Conservation (phyloP, 2,113 vertebrate species). For the Varanus salvator region DNA sequence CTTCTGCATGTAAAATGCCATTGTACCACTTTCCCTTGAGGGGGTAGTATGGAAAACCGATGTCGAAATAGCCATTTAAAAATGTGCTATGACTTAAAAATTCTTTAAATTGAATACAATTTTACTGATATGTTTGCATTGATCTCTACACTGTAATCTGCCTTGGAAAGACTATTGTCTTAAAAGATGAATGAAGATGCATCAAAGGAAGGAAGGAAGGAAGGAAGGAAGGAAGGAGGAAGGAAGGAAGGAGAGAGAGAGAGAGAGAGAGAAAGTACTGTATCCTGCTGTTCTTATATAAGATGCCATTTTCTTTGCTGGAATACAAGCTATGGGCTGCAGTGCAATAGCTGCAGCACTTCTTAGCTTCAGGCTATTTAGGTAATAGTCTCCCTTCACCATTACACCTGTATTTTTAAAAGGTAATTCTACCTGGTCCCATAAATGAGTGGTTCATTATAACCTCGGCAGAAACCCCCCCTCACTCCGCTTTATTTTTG, state of each 20-base stretch:
- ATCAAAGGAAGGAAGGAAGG: too few species aligned
- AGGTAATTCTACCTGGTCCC: neutral
- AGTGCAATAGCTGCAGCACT: neutral
- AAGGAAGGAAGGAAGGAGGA: too few species aligned
- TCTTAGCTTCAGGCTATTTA: neutral
- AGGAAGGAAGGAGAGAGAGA: too few species aligned
- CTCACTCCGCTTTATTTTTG: neutral
- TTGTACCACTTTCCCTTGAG: neutral
- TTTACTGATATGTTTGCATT: too few species aligned
- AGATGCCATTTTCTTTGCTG: neutral
- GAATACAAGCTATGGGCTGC: neutral
- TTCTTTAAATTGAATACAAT: too few species aligned
- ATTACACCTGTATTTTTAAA: neutral
- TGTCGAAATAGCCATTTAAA: neutral
- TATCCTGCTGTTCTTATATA: neutral
- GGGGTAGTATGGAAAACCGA: neutral
- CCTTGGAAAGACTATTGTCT: too few species aligned
- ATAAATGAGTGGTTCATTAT: neutral
- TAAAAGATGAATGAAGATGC: too few species aligned
- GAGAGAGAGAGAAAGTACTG: neutral
- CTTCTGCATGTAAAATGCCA: neutral
- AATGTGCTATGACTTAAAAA: too few species aligned
- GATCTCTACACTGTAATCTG: too few species aligned
- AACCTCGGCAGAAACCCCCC: neutral
- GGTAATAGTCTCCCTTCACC: neutral